Conservation (phyloP, 2,797 vertebrate genomes). For the Pelochelys cantorii region DNA sequence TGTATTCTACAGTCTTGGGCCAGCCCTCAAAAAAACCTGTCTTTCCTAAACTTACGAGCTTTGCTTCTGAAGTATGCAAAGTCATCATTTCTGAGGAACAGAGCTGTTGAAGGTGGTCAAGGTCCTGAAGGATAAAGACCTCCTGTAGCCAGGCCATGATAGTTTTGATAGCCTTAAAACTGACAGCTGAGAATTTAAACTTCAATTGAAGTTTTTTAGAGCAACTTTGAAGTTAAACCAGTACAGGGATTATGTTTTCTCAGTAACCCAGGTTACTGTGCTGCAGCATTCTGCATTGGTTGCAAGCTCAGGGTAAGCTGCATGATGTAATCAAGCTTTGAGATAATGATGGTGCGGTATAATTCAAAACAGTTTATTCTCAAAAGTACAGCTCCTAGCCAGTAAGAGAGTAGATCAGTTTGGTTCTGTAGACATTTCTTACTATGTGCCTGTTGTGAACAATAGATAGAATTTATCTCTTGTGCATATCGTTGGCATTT, state of each 20-base stretch:
- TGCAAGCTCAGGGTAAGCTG: not conserved
- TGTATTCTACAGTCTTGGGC: not conserved
- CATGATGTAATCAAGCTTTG: not conserved
- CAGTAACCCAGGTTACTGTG: not conserved
- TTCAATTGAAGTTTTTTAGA: not conserved
- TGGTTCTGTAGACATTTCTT: not conserved
- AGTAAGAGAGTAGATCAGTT: not conserved
- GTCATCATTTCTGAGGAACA: not conserved
- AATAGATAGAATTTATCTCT: not conserved
- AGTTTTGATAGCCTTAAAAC: not conserved
- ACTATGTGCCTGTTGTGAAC: not conserved
- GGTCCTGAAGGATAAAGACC: not conserved
- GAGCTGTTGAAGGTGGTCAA: not conserved
- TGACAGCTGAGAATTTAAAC: not conserved
- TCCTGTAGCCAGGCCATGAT: not conserved
- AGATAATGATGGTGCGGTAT: not conserved
- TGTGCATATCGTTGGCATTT: conserved; percentile 35
- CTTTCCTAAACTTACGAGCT: not conserved
- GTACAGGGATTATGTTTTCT: not conserved
- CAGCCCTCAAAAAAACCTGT: not conserved
- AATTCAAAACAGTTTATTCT: not conserved
- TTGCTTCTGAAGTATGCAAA: not conserved
- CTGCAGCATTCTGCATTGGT: not conserved
- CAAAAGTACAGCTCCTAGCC: not conserved
- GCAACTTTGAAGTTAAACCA: not conserved